A percentile compares a stretch with the other conserved stretches of the same genome.
These are phyloP conservation scores for Branchipolynoe longqiensis DNA, from an alignment of 2,888 invertebrate genomes.

Conservation along the genomic window DNA sequence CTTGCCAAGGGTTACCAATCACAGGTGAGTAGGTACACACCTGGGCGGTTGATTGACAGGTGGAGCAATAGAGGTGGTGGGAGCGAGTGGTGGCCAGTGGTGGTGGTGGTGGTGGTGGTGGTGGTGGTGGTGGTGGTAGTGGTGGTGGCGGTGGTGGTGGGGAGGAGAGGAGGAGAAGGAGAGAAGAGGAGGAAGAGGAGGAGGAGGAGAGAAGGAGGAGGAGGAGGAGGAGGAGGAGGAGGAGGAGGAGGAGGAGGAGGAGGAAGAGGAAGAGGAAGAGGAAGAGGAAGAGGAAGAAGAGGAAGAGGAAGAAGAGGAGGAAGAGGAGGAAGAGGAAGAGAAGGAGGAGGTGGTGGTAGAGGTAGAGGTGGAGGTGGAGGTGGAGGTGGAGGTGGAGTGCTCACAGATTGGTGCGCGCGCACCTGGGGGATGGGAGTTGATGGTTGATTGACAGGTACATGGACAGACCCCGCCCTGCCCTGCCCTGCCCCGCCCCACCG, in stretches of 20 bases:
- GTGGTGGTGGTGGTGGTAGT: slow-evolving; percentile 11
- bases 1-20: too few relatives aligned
- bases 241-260: neutral
- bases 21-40: too few relatives aligned
- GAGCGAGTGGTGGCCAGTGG: too few relatives aligned
- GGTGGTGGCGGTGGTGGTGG: slow-evolving; percentile 9
- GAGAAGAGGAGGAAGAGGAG: neutral
- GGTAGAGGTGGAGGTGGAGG: too few relatives aligned
- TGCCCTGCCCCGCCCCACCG: too few relatives aligned
- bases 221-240: neutral
- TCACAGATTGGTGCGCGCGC: neutral
- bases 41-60: too few relatives aligned
- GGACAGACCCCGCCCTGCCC: too few relatives aligned
- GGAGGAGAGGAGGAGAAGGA: neutral
- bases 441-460: too few relatives aligned
- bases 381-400: neutral
- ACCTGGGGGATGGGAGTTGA: too few relatives aligned
- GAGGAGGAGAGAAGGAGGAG: neutral
- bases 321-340: neutral
- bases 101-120: neutral
- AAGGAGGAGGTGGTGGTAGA: neutral
- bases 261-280: neutral
- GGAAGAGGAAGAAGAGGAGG: neutral
- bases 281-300: neutral
- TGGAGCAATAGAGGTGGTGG: too few relatives aligned